These are phyloP conservation scores for Leptinotarsa texana DNA, from an alignment of 1,140 invertebrate genomes.

Conservation along the genomic window DNA sequence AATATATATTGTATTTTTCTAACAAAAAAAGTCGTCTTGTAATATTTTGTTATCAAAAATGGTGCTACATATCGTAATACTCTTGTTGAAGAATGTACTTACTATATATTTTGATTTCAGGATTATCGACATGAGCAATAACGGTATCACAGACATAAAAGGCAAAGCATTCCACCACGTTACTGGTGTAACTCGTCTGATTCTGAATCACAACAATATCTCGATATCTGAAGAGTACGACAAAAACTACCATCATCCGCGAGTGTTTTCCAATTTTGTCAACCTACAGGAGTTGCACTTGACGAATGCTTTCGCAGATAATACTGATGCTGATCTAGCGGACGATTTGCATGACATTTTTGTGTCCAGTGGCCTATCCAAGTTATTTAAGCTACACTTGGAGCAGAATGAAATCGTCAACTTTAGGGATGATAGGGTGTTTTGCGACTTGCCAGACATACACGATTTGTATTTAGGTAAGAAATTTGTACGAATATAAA, in stretches of 20 bases:
- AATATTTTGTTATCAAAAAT: too few relatives aligned
- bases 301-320: constrained; percentile 76
- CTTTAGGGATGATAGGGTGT: constrained; percentile 68
- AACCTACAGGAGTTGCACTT: constrained; percentile 74
- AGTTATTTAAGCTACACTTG: constrained; percentile 73
- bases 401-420: constrained; percentile 78
- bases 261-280: constrained; percentile 78
- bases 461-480: constrained; percentile 69
- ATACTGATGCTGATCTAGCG: constrained; percentile 64
- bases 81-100: not conserved
- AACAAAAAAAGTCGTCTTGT: too few relatives aligned
- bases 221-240: constrained; percentile 63
- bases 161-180: constrained; percentile 81
- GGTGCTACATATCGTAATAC: too few relatives aligned
- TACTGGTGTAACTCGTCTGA: constrained; percentile 69
- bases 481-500: not conserved
- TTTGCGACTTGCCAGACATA: constrained; percentile 71
- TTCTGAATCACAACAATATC: constrained; percentile 76
- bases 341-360: constrained; percentile 75
- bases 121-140: constrained; percentile 78
- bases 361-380: constrained; percentile 68
- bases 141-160: constrained; percentile 73
- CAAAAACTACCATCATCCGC: constrained; percentile 68
- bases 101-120: constrained; percentile 5
- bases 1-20: too few relatives aligned